Conservation (phyloP, 2,797 vertebrate genomes). For the Betta splendens region DNA sequence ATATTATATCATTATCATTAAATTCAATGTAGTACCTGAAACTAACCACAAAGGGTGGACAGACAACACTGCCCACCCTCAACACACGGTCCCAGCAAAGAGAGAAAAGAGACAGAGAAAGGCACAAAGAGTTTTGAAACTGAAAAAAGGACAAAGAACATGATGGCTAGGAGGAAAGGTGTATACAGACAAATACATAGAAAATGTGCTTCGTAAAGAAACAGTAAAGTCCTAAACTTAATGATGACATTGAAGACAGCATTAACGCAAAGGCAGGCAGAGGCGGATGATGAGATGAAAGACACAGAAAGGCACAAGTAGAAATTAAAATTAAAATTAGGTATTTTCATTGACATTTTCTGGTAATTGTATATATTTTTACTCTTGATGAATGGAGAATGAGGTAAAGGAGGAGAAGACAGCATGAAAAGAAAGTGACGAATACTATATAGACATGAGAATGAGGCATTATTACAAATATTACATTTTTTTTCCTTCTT, state of each 20-base stretch:
- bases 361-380: slow-evolving; percentile 33
- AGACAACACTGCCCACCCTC: slow-evolving; percentile 64
- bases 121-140: slow-evolving; percentile 77
- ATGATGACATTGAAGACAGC: slow-evolving; percentile 22
- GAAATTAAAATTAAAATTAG: slow-evolving; percentile 69
- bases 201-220: slow-evolving; percentile 11
- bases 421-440: slow-evolving; percentile 25
- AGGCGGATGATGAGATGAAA: slow-evolving; percentile 55
- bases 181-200: slow-evolving; percentile 38
- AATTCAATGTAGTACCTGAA: slow-evolving; percentile 86
- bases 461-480: slow-evolving; percentile 37
- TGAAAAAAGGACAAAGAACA: slow-evolving; percentile 50
- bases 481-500: slow-evolving; percentile 29
- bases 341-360: slow-evolving; percentile 49
- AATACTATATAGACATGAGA: slow-evolving; percentile 20
- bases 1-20: slow-evolving; percentile 84
- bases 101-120: slow-evolving; percentile 77
- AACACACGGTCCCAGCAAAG: slow-evolving; percentile 81
- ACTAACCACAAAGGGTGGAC: slow-evolving; percentile 80
- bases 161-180: slow-evolving; percentile 16
- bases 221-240: slow-evolving; percentile 43
- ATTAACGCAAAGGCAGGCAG: slow-evolving; percentile 39
- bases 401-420: slow-evolving; percentile 46
- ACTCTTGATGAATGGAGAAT: slow-evolving; percentile 47
- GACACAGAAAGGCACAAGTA: slow-evolving; percentile 80